These are phyloP conservation scores for Drosophila nigrodunni DNA, from an alignment of 1,140 invertebrate genomes.

Conservation along the genomic window DNA sequence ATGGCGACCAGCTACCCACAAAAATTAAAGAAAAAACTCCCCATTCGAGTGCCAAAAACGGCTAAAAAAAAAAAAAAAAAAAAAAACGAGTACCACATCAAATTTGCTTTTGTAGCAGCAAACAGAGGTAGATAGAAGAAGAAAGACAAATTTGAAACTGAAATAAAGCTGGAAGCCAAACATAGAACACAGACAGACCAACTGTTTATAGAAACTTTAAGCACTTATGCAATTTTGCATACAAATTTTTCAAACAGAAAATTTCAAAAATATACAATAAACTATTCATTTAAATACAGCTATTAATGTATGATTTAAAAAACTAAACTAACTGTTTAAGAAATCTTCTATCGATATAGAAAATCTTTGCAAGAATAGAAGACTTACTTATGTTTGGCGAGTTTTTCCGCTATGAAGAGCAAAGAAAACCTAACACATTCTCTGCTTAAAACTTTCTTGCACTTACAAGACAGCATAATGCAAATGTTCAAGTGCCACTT, in stretches of 20 bases:
- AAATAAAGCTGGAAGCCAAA: constrained; percentile 16
- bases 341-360: neutral
- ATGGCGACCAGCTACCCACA: constrained; percentile 1
- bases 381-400: too few species aligned
- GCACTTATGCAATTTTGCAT: constrained; percentile 5
- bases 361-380: too few species aligned
- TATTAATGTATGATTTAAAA: too few species aligned
- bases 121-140: neutral
- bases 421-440: neutral
- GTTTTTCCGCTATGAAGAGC: neutral
- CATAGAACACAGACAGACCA: constrained; percentile 27
- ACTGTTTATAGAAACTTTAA: constrained; percentile 4
- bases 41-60: neutral
- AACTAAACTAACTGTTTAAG: neutral
- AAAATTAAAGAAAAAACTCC: neutral
- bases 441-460: constrained; percentile 4
- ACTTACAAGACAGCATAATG: constrained; percentile 1
- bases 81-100: constrained; percentile 58
- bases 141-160: constrained; percentile 9
- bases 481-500: constrained; percentile 28
- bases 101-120: constrained; percentile 35
- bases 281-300: too few species aligned
- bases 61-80: constrained; percentile 19
- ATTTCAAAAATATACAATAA: neutral
- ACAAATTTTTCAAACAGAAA: neutral